Conservation (phyloP, 2,797 vertebrate genomes). For the Crypturellus tataupa region DNA sequence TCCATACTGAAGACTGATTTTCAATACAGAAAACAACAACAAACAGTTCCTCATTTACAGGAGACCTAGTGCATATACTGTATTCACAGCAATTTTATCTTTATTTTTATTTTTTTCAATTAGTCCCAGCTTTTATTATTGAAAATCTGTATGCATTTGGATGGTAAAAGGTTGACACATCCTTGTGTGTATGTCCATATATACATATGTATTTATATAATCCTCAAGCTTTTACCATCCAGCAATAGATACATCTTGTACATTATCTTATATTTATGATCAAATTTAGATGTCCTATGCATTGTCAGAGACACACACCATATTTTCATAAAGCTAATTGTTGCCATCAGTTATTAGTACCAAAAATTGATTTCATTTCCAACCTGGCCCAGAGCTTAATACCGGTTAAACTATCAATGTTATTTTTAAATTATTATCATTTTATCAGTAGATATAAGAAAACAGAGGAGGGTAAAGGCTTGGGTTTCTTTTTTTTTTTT, state of each 20-base stretch:
- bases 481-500: neutral
- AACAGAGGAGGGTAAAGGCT: slow-evolving; percentile 83
- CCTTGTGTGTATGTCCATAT: neutral
- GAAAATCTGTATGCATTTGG: slow-evolving; percentile 64
- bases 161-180: slow-evolving; percentile 72
- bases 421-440: slow-evolving; percentile 22
- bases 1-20: slow-evolving; percentile 70
- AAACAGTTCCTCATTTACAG: slow-evolving; percentile 74
- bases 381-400: slow-evolving; percentile 87
- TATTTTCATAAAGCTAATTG: slow-evolving; percentile 89
- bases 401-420: slow-evolving; percentile 66
- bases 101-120: slow-evolving; percentile 45
- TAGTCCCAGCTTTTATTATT: slow-evolving; percentile 79
- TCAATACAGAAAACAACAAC: slow-evolving; percentile 50
- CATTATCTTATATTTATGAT: slow-evolving; percentile 68
- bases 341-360: slow-evolving; percentile 84
- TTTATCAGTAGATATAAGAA: slow-evolving; percentile 70
- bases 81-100: slow-evolving; percentile 69
- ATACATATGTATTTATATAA: neutral
- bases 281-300: slow-evolving; percentile 85
- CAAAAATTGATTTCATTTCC: slow-evolving; percentile 86
- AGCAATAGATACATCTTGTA: slow-evolving; percentile 61
- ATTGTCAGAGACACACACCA: slow-evolving; percentile 95
- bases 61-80: slow-evolving; percentile 73
- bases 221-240: slow-evolving; percentile 78